phyloP scores from a whole-genome alignment of 2,888 invertebrate genomes.

The Scaeva pyrastri region DNA sequence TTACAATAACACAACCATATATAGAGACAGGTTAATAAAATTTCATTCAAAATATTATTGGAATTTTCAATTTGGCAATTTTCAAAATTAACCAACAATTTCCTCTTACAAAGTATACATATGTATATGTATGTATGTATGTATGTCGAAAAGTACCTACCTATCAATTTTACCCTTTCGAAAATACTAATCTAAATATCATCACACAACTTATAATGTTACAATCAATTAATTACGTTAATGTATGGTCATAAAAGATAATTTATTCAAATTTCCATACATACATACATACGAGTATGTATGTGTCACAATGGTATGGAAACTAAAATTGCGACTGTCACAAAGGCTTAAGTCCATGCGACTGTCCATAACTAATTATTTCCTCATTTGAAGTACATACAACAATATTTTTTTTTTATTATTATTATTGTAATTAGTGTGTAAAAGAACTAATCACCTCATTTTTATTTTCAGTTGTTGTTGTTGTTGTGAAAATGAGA shows the following conservation, averaged over 20 bases:
- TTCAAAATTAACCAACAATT: conserved; percentile 21
- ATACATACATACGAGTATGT: background rate
- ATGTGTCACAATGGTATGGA: background rate
- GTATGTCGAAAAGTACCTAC: background rate
- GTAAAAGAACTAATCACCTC: conserved; percentile 38
- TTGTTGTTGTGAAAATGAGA: background rate
- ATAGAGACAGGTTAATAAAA: too few relatives aligned
- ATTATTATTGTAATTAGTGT: conserved; percentile 33
- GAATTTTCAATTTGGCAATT: conserved; percentile 12
- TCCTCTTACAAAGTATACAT: too few relatives aligned
- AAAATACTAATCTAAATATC: conserved; percentile 30
- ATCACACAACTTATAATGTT: conserved; percentile 32
- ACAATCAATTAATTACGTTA: conserved; percentile 44
- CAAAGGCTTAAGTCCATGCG: conserved; percentile 37
- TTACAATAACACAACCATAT: too few relatives aligned
- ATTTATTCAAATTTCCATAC: conserved; percentile 6
- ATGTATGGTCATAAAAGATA: conserved; percentile 32
- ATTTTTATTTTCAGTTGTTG: background rate
- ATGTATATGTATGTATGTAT: too few relatives aligned
- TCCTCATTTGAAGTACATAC: conserved; percentile 17
- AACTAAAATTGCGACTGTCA: conserved; percentile 29
- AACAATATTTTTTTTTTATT: background rate
- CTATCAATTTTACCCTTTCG: background rate
- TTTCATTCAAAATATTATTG: background rate
- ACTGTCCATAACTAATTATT: conserved; percentile 41